Evolutionary conservation across 2,113 vertebrate genomes (phyloP).

Genomic region (Cyrtonyx montezumae): DNA sequence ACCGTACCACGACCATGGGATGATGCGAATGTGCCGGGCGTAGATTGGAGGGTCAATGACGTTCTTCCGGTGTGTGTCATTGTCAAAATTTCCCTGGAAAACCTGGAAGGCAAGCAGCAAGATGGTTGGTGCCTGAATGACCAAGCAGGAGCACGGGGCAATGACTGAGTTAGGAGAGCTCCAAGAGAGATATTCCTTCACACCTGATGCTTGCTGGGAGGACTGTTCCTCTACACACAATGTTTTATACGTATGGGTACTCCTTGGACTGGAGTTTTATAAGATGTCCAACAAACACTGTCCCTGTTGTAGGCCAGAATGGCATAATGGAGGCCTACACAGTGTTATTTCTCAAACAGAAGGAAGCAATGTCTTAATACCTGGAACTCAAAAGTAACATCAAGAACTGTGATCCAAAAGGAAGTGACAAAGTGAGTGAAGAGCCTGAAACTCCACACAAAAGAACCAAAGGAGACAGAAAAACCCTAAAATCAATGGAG

Average conservation of each 20-base stretch:
- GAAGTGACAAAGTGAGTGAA: neutral
- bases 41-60: conserved; percentile 94
- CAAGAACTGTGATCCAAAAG: neutral
- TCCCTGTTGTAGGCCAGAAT: neutral
- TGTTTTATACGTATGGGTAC: neutral
- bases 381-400: neutral
- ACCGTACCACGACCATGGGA: conserved; percentile 98
- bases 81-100: conserved; percentile 99
- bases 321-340: neutral
- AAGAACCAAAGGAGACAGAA: neutral
- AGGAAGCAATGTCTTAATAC: neutral
- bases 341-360: neutral
- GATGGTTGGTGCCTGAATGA: fast-evolving
- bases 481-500: neutral
- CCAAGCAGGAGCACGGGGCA: no score
- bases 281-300: neutral
- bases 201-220: neutral
- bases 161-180: neutral
- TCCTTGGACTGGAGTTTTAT: neutral
- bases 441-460: neutral
- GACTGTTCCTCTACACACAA: neutral
- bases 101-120: conserved; percentile 78
- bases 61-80: conserved; percentile 98
- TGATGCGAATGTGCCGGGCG: conserved; percentile 89
- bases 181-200: neutral